Conservation (phyloP, 1,140 invertebrate species). For the Drosophila bocki region DNA sequence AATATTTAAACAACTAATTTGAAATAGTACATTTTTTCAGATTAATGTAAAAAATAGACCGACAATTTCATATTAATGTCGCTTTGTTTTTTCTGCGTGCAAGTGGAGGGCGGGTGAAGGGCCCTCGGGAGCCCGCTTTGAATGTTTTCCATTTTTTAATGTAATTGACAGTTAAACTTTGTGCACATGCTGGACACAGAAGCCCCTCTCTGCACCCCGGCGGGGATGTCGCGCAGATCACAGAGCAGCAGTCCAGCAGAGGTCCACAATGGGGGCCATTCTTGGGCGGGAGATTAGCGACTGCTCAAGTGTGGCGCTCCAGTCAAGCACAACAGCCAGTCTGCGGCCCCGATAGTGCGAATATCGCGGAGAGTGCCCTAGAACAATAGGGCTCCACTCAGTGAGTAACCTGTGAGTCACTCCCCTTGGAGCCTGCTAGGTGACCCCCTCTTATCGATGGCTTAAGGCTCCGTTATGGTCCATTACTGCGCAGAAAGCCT, state of each 20-base stretch:
- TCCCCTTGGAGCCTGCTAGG: slow-evolving; percentile 2
- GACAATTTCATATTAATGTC: neutral
- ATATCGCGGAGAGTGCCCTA: slow-evolving; percentile 43
- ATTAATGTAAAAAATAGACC: neutral
- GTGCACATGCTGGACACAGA: slow-evolving; percentile 41
- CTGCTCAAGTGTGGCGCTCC: slow-evolving; percentile 27
- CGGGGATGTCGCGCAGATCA: slow-evolving; percentile 25
- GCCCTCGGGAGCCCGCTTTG: slow-evolving; percentile 3
- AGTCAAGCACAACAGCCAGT: slow-evolving; percentile 21
- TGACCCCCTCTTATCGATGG: slow-evolving; percentile 51
- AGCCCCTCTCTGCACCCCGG: neutral
- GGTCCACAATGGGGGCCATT: slow-evolving; percentile 70
- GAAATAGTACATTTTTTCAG: neutral
- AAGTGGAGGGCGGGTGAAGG: neutral
- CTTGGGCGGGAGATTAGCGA: slow-evolving; percentile 56
- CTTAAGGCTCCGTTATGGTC: neutral
- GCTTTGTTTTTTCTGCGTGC: neutral
- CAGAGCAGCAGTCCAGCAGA: neutral
- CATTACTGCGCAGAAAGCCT: neutral
- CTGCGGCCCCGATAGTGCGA: slow-evolving; percentile 59
- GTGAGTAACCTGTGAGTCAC: slow-evolving; percentile 37
- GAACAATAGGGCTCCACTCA: slow-evolving; percentile 62
- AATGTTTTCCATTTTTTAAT: slow-evolving; percentile 56
- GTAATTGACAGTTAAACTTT: slow-evolving; percentile 73
- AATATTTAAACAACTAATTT: neutral